A percentile compares a stretch with the other conserved stretches of the same genome.
Evolutionary conservation across 2,113 vertebrate species (phyloP).

Genomic region (Lasiurus borealis): DNA sequence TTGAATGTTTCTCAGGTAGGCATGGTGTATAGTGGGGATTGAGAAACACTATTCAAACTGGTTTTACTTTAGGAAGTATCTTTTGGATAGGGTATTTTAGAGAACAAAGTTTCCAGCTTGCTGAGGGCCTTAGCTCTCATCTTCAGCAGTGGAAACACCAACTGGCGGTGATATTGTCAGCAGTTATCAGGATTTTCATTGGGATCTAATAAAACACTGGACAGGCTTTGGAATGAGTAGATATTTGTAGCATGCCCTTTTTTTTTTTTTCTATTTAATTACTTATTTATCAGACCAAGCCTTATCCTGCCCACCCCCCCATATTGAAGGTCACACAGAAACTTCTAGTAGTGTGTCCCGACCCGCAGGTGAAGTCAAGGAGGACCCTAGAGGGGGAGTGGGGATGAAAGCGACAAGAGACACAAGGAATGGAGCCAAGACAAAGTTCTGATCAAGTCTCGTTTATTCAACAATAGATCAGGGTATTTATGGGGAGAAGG

Average conservation of each 20-base stretch:
- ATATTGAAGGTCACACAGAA: neutral
- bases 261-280: neutral
- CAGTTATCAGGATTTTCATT: neutral
- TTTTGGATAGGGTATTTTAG: neutral
- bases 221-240: neutral
- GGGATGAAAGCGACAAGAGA: too few species aligned
- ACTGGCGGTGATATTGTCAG: neutral
- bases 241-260: neutral
- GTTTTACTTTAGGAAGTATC: neutral
- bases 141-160: neutral
- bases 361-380: too few species aligned
- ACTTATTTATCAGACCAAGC: neutral
- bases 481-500: too few species aligned
- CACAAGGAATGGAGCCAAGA: too few species aligned
- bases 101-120: neutral
- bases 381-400: too few species aligned
- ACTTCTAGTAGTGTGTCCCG: neutral
- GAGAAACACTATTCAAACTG: neutral
- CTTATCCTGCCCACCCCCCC: neutral
- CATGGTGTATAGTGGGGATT: neutral
- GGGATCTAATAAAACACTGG: neutral
- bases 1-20: neutral
- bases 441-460: too few species aligned
- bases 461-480: too few species aligned
- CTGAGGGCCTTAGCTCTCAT: neutral